Evolutionary conservation across 2,113 vertebrate species (phyloP).

Genomic region (Numenius arquata): DNA sequence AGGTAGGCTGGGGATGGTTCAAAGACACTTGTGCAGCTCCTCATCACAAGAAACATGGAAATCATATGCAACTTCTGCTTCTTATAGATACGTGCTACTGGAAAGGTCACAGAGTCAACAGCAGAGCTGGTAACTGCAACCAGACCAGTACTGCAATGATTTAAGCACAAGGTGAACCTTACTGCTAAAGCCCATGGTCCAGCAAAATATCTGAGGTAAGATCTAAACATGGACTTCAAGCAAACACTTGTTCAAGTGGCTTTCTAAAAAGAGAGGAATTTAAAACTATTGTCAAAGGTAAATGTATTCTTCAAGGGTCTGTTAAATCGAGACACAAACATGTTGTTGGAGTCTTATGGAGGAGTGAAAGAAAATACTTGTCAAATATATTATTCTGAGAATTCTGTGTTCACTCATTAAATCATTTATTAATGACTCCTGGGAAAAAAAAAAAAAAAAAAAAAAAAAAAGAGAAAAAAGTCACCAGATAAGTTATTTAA

Average conservation of each 20-base stretch:
- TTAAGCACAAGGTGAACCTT: not conserved
- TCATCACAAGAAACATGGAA: not conserved
- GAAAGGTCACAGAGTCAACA: not conserved
- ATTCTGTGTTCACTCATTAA: conserved; percentile 31
- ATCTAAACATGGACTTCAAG: not conserved
- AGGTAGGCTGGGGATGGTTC: not conserved
- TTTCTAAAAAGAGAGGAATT: not conserved
- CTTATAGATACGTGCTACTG: not conserved
- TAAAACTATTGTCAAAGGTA: not conserved
- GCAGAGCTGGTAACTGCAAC: not conserved
- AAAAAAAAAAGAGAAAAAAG: not conserved
- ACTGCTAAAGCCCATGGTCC: not conserved
- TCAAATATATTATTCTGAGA: conserved; percentile 9
- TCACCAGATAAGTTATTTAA: conserved; percentile 42
- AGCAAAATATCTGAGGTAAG: not conserved
- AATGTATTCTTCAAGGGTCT: not conserved
- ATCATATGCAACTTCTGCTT: not conserved
- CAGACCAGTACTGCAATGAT: not conserved
- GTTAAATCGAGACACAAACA: not conserved
- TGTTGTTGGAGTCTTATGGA: not conserved
- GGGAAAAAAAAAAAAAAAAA: not conserved
- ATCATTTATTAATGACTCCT: conserved; percentile 23
- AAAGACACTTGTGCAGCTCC: not conserved
- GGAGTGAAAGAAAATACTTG: not conserved
- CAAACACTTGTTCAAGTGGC: not conserved